Evolutionary conservation across 1,140 invertebrate genomes (phyloP), one percentile per base, ranked within the genome.

Genomic region (Chrysopa pallens): DNA sequence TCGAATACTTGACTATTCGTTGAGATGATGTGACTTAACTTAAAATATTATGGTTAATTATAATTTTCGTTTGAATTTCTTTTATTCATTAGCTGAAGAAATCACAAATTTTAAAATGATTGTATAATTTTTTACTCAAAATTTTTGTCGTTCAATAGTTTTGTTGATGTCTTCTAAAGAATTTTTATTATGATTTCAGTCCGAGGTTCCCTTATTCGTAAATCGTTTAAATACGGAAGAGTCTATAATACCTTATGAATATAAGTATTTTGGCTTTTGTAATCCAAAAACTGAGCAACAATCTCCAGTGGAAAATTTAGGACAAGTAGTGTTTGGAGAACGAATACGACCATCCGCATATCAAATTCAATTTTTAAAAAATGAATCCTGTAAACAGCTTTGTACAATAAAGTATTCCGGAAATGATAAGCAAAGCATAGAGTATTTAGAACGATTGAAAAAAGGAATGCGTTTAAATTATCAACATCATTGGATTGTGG

Each of bases 321-420:
- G 95, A 2, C 95, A 98, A 68, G 91, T 98, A 40, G 84, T 98
- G 0, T 98, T 98, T 69, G 95, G 95, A 36, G 94, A 98, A 65
- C 72, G 95, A 53, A 97, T 98, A 54, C 66, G 88, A 39, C 81
- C 88, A 4, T 95, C 92, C 40, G 82, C 81, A 3, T 97, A 96
- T 51, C 77, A 82, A 58, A 80, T 80, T 15, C 63, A 74, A 42
- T 88, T 86, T 52, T 57, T 82, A 46, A 73, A 89, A 54, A 66
- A 82, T 57, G 59, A 76, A 36, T 66, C 68, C 17, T 98, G 93
- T 67, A 61, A 66, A 36, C 33, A 48, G 42, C 67, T 84, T 17
- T 95, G 90, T 58, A 57, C 54, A 14, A 91, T 81, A 56, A 66
- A 54, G 1, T 96, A 97, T 56, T 66, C 67, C 31, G 72, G 68